A percentile compares a stretch with the other conserved stretches of the same genome.
phyloP scores from a whole-genome alignment of 2,113 vertebrate genomes.

The Myotis yumanensis region DNA sequence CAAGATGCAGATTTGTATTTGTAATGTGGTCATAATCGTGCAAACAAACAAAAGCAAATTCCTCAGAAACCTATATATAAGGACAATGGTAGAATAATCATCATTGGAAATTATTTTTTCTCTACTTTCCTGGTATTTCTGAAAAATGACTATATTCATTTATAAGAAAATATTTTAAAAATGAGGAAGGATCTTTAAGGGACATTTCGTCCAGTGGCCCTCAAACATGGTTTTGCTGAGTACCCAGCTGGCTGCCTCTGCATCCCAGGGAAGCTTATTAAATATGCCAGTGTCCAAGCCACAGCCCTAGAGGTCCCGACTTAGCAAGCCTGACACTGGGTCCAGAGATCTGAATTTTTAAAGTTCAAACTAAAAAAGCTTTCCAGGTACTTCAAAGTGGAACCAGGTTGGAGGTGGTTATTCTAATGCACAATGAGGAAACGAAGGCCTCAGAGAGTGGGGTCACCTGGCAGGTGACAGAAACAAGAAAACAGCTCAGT shows the following conservation, averaged over 20 bases:
- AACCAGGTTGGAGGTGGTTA: not conserved
- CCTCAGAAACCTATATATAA: not conserved
- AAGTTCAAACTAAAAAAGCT: slow-evolving; percentile 23
- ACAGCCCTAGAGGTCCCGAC: not conserved
- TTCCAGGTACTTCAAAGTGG: not conserved
- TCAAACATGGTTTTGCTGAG: not conserved
- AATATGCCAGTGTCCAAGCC: not conserved
- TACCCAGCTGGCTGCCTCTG: not conserved
- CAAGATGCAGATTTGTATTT: not conserved
- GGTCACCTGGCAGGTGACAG: not conserved
- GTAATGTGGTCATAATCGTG: not conserved
- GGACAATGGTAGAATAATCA: not conserved
- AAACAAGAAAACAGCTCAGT: not conserved
- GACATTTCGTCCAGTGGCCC: not conserved
- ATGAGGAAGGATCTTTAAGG: not conserved
- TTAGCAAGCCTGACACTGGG: not conserved
- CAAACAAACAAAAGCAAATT: not conserved
- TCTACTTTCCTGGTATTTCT: not conserved
- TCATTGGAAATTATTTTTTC: not conserved
- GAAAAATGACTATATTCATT: not conserved
- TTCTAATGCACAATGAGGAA: not conserved
- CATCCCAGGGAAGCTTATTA: not conserved
- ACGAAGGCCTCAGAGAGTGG: not conserved
- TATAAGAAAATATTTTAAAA: slow-evolving; percentile 7
- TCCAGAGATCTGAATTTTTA: not conserved